Percentiles rank a stretch among this genome's conserved stretches.
Evolutionary conservation across 2,888 invertebrate genomes (phyloP).

Genomic region (Clanis bilineata): DNA sequence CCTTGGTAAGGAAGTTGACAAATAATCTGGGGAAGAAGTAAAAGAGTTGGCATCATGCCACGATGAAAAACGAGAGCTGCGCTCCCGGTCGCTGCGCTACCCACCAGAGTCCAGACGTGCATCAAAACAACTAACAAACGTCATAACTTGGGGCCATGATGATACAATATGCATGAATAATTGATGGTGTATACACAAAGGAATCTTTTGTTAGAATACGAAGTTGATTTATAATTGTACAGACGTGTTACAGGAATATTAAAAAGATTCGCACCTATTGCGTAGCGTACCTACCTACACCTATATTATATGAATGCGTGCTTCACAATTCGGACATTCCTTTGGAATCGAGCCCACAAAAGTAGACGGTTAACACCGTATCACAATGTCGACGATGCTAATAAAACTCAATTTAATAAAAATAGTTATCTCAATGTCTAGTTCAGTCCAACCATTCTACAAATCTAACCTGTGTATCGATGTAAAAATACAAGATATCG

Average conservation of each 20-base stretch:
- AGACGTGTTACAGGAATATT: conserved; percentile 7
- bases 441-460: conserved; percentile 44
- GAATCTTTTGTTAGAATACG: conserved; percentile 1
- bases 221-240: conserved; percentile 1
- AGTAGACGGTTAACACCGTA: conserved; percentile 15
- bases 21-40: conserved; percentile 59
- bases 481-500: neutral
- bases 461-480: neutral
- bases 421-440: conserved; percentile 61
- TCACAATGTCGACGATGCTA: neutral
- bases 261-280: conserved; percentile 4
- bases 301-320: neutral
- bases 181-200: conserved; percentile 5
- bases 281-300: neutral
- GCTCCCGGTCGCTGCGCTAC: conserved; percentile 17
- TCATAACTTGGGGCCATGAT: conserved; percentile 21
- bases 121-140: conserved; percentile 24
- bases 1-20: conserved; percentile 69
- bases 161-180: conserved; percentile 23
- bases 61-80: conserved; percentile 23
- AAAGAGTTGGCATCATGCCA: conserved; percentile 68
- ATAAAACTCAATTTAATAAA: neutral
- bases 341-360: conserved; percentile 61
- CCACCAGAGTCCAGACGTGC: conserved; percentile 27
- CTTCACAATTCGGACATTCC: conserved; percentile 37